Conservation (phyloP, 2,113 vertebrate genomes). For the Tringa solitaria region DNA sequence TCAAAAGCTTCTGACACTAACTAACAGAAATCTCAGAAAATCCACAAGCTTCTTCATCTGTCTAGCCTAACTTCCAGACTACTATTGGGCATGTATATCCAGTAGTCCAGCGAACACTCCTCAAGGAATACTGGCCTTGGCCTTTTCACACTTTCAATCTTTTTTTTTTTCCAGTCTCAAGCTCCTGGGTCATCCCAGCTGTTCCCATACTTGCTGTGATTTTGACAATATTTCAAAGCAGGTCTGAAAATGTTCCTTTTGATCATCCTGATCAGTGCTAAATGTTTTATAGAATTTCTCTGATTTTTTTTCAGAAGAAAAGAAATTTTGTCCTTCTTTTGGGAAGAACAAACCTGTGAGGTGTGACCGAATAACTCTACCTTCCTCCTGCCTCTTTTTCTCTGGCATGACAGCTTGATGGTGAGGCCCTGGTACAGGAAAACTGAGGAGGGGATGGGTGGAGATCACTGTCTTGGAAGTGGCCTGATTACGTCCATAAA, state of each 20-base stretch:
- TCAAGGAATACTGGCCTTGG: not conserved
- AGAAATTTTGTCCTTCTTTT: not conserved
- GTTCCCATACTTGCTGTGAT: not conserved
- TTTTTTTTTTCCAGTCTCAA: not conserved
- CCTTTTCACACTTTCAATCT: not conserved
- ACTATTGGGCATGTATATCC: not conserved
- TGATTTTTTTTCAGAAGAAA: not conserved
- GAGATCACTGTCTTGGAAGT: not conserved
- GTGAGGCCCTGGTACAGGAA: not conserved
- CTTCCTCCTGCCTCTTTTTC: not conserved
- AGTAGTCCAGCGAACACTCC: not conserved
- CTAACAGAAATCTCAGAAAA: not conserved
- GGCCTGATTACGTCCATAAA: not conserved
- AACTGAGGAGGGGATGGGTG: not conserved
- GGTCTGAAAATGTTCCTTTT: not conserved
- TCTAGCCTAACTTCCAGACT: not conserved
- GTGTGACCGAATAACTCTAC: not conserved
- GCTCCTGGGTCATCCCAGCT: not conserved
- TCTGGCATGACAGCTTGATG: not conserved
- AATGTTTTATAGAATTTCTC: not conserved
- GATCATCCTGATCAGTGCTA: not conserved
- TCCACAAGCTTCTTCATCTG: not conserved
- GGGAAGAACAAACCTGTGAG: not conserved
- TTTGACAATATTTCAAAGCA: not conserved
- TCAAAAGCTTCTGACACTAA: not conserved